Evolutionary conservation across 2,113 vertebrate genomes (phyloP).

Genomic region (Epinephelus lanceolatus): DNA sequence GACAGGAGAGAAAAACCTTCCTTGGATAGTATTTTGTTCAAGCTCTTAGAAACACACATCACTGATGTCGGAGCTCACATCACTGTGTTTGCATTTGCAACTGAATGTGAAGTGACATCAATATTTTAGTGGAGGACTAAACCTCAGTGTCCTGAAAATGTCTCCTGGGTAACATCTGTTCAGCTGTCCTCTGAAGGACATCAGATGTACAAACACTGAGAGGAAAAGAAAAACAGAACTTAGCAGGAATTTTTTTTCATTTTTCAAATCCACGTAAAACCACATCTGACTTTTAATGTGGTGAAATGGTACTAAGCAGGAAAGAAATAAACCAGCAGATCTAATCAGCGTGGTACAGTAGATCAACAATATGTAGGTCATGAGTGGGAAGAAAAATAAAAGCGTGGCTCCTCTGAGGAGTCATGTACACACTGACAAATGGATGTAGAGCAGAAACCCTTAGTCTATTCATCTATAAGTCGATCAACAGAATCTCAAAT

Average conservation of each 20-base stretch:
- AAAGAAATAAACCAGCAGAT: not conserved
- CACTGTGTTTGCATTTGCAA: not conserved
- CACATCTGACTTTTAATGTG: not conserved
- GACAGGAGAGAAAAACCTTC: not conserved
- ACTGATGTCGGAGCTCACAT: not conserved
- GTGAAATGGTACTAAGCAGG: not conserved
- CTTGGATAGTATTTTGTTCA: not conserved
- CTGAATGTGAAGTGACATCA: not conserved
- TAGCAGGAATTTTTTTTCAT: not conserved
- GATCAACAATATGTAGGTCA: not conserved
- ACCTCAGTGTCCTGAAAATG: slow-evolving; percentile 2
- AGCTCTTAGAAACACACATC: not conserved
- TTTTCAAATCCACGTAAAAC: not conserved
- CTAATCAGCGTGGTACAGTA: not conserved
- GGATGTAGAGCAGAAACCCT: not conserved
- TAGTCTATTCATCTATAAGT: not conserved
- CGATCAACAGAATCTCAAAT: not conserved
- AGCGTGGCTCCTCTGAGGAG: not conserved
- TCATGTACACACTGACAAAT: not conserved
- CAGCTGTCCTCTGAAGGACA: not conserved
- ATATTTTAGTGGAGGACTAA: slow-evolving; percentile 3
- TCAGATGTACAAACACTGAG: not conserved
- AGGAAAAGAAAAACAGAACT: not conserved
- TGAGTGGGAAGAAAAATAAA: not conserved
- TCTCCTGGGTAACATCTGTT: slow-evolving; percentile 1